Evolutionary conservation across 2,797 vertebrate species (phyloP), one percentile per base, ranked within the genome.

Genomic region (Rachycentron canadum): DNA sequence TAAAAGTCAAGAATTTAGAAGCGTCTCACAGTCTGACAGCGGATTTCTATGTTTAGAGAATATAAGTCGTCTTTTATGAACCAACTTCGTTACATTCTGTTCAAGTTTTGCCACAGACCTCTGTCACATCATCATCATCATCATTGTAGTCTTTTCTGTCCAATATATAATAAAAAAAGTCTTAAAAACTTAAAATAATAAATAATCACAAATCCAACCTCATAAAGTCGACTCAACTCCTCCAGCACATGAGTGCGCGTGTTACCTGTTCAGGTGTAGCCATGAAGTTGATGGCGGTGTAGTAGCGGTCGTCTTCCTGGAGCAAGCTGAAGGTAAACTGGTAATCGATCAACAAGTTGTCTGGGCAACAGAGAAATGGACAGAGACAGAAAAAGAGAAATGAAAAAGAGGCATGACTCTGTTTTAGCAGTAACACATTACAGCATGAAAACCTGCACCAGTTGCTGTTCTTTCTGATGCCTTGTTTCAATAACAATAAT

Each of bases 241-340:
- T 32, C 3, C 3, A 32, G 7, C 32, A 32, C 7, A 32, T 38
- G 17, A 21, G 14, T 4, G 14, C 4, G 7, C 1, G 38, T 2
- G 25, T 79, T 81, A 99, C 98, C 96, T 99, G 97, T 70, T 99
- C 97, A 40, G 98, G 97, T 62, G 97, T 98, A 64, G 97, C 97
- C 94, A 99, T 98, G 76, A 99, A 99, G 94, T 99, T 99, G 89
- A 99, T 99, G 81, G 97, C 96, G 2, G 97, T 98, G 90, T 98
- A 97, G 84, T 99, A 93, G 2, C 97, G 97, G 90, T 99, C 98
- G 19, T 99, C 98, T 76, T 99, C 98, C 92, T 99, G 98, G n/a
- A 98, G 92, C 78, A 99, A 89, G 80, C 98, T 99, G 95, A 99
- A 99, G 90, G 98, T 99, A 73, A 99, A 99, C 95, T 99, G 98